phyloP scores from a whole-genome alignment of 2,113 vertebrate species.

The Amphilophus citrinellus region DNA sequence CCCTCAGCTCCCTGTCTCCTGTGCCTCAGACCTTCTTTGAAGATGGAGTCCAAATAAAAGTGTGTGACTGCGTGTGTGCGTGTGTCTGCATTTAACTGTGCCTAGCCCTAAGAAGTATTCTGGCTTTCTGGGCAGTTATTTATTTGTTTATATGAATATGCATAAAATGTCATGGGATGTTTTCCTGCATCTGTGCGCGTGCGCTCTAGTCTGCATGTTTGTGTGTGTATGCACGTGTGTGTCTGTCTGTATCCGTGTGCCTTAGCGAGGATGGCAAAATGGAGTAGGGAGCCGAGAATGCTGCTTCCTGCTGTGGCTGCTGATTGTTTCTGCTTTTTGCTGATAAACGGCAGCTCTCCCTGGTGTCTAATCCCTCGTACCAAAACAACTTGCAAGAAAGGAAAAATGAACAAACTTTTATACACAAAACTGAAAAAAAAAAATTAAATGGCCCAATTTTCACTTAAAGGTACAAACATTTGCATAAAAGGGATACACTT shows the following conservation, averaged over 20 bases:
- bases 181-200: not conserved
- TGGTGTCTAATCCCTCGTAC: conserved; percentile 73
- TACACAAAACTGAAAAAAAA: not conserved
- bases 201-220: not conserved
- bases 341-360: conserved; percentile 75
- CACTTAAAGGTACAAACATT: conserved; percentile 11
- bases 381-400: conserved; percentile 39
- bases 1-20: conserved; percentile 52
- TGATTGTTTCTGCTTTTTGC: conserved; percentile 77
- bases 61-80: conserved; percentile 8
- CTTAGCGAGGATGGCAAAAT: conserved; percentile 31
- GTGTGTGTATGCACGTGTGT: not conserved
- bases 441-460: not conserved
- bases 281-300: conserved; percentile 51
- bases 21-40: conserved; percentile 66
- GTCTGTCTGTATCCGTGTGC: not conserved
- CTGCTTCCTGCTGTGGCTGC: conserved; percentile 65
- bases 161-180: conserved; percentile 54
- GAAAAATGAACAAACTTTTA: conserved; percentile 27
- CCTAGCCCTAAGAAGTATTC: conserved; percentile 39
- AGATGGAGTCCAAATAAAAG: conserved; percentile 44
- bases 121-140: conserved; percentile 43
- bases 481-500: not conserved
- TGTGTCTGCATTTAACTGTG: conserved; percentile 31
- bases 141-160: conserved; percentile 64